These are phyloP conservation scores for Pimephales promelas DNA, from an alignment of 2,113 vertebrate species.

Conservation along the genomic window DNA sequence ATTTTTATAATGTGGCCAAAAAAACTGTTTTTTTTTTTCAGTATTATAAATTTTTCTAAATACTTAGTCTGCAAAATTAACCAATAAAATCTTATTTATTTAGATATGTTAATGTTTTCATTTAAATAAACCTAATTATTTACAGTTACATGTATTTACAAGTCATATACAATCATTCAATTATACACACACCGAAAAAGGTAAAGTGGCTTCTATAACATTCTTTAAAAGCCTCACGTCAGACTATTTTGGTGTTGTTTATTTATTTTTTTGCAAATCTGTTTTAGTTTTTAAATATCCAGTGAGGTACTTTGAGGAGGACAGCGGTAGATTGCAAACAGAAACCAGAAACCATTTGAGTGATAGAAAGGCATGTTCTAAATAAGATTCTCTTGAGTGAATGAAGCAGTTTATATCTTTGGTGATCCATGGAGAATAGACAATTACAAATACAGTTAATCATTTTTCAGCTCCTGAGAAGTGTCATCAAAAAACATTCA, in stretches of 20 bases:
- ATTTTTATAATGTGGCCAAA: background rate
- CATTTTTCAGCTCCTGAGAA: background rate
- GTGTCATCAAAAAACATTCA: conserved; percentile 3
- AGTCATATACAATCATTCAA: background rate
- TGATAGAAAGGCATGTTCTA: background rate
- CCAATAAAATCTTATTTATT: background rate
- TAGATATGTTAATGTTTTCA: background rate
- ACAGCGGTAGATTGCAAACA: background rate
- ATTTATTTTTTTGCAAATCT: background rate
- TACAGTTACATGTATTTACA: background rate
- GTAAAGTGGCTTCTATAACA: background rate
- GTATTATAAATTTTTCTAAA: background rate
- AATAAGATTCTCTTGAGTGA: background rate
- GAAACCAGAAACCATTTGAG: background rate
- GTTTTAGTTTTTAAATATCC: background rate
- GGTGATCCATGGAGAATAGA: background rate
- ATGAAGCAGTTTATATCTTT: background rate
- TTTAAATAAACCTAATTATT: background rate
- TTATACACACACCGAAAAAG: background rate
- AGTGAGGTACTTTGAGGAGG: background rate
- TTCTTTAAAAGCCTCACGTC: background rate
- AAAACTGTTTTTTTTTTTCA: background rate
- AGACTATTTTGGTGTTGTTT: too few relatives aligned
- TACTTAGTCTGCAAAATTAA: background rate
- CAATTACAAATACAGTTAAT: background rate